Base-by-base conservation (phyloP, 2,113 vertebrate genomes). In the Myodes glareolus region DNA sequence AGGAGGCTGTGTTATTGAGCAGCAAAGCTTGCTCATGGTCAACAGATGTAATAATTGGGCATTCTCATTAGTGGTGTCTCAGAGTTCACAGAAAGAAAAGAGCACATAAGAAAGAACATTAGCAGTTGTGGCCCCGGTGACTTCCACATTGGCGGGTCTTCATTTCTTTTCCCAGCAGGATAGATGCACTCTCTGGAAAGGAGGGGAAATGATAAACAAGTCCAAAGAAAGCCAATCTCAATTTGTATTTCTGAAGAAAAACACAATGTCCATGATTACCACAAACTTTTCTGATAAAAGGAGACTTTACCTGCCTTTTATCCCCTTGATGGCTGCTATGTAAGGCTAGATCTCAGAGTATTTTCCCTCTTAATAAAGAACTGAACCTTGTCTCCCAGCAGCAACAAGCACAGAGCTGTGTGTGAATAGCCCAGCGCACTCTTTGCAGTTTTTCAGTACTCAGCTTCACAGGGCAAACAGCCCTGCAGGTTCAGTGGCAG, bases 71-170 rank as follows among this genome's bases (percentile, higher is more conserved):
- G 94, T 13, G 27, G 73, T 77, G n/a, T 72, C 91, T 93, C 82
- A 58, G 92, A 94, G 88, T 94, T 95, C 93, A 95, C 88, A 89
- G 93, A 88, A 89, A 97, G 97, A 94, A 96, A 96, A 95, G 70
- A 89, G 8, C 9, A 14, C 31, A 23, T 10, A 19, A 97, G 84
- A 91, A 95, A 90, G 70, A 80, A 68, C 81, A 91, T 87, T 82
- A 27, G 77, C 94, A 96, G 91, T 80, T 92, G 70, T 88, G 82
- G 86, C 31, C 85, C 63, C 11, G 55, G 25, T 70, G 45, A 63
- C 90, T 95, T 97, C 73, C 68, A 21, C 39, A 16, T 80, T 5
- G 0, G 65, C 45, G 4, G 77, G 11, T 21, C 84, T 96, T 97
- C 70, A 55, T 86, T 92, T 95, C 78, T 95, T 92, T 75, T 17